These are phyloP conservation scores for Tachyglossus aculeatus DNA, from an alignment of 2,797 vertebrate genomes.

Conservation along the genomic window DNA sequence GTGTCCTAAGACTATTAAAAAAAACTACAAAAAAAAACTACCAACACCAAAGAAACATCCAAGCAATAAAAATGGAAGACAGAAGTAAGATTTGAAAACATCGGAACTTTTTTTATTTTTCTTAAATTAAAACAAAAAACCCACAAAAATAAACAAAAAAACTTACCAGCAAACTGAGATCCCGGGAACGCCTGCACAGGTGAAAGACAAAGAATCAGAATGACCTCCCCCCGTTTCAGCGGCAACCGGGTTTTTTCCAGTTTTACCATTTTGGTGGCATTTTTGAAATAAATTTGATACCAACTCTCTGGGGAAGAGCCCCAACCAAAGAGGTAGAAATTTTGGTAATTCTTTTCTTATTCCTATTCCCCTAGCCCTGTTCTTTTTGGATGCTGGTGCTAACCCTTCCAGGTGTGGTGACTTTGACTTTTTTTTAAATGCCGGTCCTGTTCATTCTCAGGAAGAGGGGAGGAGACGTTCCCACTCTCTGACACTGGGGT, in stretches of 20 bases:
- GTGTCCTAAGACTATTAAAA: conserved; percentile 67
- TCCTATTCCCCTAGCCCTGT: conserved; percentile 53
- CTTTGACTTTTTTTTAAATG: conserved; percentile 65
- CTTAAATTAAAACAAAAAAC: conserved; percentile 30
- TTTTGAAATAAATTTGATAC: conserved; percentile 64
- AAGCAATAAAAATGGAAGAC: conserved; percentile 70
- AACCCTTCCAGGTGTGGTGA: conserved; percentile 73
- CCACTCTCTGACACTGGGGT: conserved; percentile 68
- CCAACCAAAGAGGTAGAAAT: conserved; percentile 71
- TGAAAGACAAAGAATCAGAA: conserved; percentile 44
- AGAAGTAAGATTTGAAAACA: conserved; percentile 58
- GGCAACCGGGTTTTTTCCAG: conserved; percentile 66
- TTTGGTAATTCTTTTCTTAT: conserved; percentile 66
- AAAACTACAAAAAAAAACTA: conserved; percentile 41
- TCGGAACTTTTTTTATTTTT: conserved; percentile 46
- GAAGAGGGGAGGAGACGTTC: conserved; percentile 68
- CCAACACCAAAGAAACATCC: conserved; percentile 75
- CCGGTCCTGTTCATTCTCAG: conserved; percentile 69
- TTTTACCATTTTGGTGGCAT: conserved; percentile 71
- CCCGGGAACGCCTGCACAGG: conserved; percentile 60
- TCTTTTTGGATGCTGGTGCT: conserved; percentile 78
- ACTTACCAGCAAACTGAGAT: conserved; percentile 54
- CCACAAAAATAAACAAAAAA: conserved; percentile 4
- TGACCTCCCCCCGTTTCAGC: conserved; percentile 64
- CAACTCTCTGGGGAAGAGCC: conserved; percentile 38